phyloP scores from a whole-genome alignment of 2,888 invertebrate species.

The Ochropleura plecta region DNA sequence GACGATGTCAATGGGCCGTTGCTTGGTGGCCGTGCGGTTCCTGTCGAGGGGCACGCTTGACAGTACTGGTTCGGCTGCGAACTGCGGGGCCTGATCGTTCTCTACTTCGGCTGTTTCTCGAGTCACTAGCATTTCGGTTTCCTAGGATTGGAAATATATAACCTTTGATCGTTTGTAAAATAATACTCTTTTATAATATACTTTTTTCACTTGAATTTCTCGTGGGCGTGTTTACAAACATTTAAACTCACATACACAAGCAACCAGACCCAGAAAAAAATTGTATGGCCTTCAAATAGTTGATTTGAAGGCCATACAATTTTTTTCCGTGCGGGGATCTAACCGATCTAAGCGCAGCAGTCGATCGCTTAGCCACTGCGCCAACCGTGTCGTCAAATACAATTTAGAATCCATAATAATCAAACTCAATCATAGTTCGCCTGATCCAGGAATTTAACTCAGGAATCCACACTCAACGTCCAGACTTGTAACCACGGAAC shows the following conservation, averaged over 20 bases:
- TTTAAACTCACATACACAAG: no score
- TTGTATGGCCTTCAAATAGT: no score
- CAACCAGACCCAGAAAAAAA: no score
- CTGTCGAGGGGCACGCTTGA: constrained; percentile 64
- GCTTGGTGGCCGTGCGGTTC: constrained; percentile 79
- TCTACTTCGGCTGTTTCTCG: constrained; percentile 81
- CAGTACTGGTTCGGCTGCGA: constrained; percentile 47
- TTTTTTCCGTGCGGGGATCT: no score
- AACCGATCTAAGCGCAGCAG: no score
- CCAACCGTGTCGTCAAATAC: no score
- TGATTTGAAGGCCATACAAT: no score
- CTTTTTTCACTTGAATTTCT: no score
- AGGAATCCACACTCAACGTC: neutral
- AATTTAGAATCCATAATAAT: no score
- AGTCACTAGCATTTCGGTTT: constrained; percentile 79
- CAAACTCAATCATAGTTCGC: neutral
- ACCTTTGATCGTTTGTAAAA: constrained; percentile 2
- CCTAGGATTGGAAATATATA: constrained; percentile 65
- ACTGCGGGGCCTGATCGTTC: constrained; percentile 78
- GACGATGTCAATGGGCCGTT: constrained; percentile 90
- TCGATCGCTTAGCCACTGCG: no score
- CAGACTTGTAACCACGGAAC: neutral
- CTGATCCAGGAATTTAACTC: neutral
- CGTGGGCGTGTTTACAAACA: no score
- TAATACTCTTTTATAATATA: neutral